These are phyloP conservation scores for Caenorhabditis angaria DNA, from an alignment of 2,888 invertebrate species.

Conservation along the genomic window DNA sequence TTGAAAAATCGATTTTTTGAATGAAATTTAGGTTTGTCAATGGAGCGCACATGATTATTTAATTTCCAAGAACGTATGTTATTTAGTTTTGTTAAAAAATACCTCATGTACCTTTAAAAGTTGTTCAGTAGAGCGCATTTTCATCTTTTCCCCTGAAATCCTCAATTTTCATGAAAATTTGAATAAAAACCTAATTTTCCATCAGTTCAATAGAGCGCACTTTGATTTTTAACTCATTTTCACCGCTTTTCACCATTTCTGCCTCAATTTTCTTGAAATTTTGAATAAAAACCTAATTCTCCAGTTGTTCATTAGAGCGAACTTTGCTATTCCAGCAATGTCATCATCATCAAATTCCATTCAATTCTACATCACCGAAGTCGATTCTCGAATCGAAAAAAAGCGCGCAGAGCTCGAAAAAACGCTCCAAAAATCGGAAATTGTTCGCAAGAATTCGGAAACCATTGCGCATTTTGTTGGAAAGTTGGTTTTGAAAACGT, in stretches of 20 bases:
- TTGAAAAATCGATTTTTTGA: too few relatives aligned
- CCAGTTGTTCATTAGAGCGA: too few relatives aligned
- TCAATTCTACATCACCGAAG: slow-evolving; percentile 37
- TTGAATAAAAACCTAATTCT: too few relatives aligned
- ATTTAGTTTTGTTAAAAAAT: too few relatives aligned
- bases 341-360: slow-evolving; percentile 11
- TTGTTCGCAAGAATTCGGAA: slow-evolving; percentile 22
- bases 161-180: too few relatives aligned
- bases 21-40: not conserved
- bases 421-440: slow-evolving; percentile 18
- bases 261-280: too few relatives aligned
- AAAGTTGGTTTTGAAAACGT: slow-evolving; percentile 33
- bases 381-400: slow-evolving; percentile 26
- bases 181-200: too few relatives aligned
- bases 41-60: not conserved
- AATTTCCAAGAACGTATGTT: too few relatives aligned
- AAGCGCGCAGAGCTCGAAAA: slow-evolving; percentile 22
- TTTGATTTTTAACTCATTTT: not conserved
- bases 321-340: not conserved
- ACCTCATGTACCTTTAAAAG: too few relatives aligned
- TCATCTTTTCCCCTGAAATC: too few relatives aligned
- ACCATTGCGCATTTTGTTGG: slow-evolving; percentile 31
- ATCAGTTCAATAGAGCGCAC: not conserved
- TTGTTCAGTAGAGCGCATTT: too few relatives aligned
- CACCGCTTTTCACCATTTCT: not conserved